Evolutionary conservation across 2,797 vertebrate species (phyloP).

Genomic region (Tangara arthus): DNA sequence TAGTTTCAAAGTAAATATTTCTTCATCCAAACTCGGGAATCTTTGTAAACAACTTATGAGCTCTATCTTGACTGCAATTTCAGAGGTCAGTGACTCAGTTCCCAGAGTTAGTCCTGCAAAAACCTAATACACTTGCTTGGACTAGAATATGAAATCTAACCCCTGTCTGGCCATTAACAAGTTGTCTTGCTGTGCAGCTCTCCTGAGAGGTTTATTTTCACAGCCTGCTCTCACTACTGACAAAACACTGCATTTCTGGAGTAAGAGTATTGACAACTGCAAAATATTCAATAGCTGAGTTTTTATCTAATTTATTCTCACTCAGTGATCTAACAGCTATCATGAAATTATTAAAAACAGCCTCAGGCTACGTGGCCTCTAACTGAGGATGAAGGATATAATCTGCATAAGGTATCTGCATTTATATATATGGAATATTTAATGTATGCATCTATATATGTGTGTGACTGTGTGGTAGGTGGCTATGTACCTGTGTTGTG

Average conservation of each 20-base stretch:
- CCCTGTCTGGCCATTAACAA: background rate
- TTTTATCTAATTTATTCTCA: background rate
- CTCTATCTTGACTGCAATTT: background rate
- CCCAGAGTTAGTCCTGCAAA: background rate
- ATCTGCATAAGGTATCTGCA: background rate
- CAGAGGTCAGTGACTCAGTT: background rate
- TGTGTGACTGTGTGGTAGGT: background rate
- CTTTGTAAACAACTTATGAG: background rate
- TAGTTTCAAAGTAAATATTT: background rate
- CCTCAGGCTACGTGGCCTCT: background rate
- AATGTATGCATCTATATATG: rapidly evolving
- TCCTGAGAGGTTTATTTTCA: background rate
- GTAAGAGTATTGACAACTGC: background rate
- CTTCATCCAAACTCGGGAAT: background rate
- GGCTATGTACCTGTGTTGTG: background rate
- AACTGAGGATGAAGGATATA: background rate
- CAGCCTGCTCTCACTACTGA: background rate
- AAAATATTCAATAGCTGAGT: background rate
- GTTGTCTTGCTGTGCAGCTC: background rate
- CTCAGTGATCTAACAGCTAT: background rate
- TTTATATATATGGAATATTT: background rate
- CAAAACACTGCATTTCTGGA: background rate
- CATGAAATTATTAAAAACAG: background rate
- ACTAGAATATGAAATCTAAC: background rate
- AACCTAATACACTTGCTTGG: background rate